A percentile compares a stretch with the other conserved stretches of the same genome.
phyloP scores from a whole-genome alignment of 2,113 vertebrate genomes.

The Odocoileus virginianus region DNA sequence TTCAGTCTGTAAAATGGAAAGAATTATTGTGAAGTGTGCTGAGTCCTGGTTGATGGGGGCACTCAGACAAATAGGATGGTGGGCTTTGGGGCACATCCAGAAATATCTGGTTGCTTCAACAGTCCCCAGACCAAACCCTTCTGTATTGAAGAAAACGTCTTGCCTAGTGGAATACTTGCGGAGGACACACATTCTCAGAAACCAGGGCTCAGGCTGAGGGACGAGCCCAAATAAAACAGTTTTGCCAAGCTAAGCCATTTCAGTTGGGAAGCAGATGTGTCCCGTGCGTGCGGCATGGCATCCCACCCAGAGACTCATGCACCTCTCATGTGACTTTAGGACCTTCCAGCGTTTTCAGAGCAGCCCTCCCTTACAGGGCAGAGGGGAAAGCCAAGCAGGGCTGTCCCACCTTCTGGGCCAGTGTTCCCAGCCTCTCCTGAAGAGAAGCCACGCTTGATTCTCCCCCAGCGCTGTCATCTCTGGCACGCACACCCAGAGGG shows the following conservation, averaged over 20 bases:
- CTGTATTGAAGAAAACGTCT: conserved; percentile 27
- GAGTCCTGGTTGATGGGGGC: background rate
- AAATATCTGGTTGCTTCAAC: background rate
- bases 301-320: background rate
- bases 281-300: background rate
- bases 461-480: background rate
- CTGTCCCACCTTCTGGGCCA: background rate
- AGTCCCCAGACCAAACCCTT: background rate
- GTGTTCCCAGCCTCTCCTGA: background rate
- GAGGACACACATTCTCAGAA: conserved; percentile 43
- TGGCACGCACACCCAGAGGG: background rate
- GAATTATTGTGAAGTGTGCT: background rate
- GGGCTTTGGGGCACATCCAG: background rate
- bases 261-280: background rate
- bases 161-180: background rate
- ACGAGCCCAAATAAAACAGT: background rate
- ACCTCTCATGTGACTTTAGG: background rate
- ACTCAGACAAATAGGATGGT: background rate
- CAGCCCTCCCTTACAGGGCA: background rate
- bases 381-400: background rate
- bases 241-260: conserved; percentile 11
- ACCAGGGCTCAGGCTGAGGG: background rate
- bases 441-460: background rate
- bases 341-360: background rate
- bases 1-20: background rate